These are phyloP conservation scores for Conistra vaccinii DNA, from an alignment of 2,888 invertebrate species.

Conservation along the genomic window DNA sequence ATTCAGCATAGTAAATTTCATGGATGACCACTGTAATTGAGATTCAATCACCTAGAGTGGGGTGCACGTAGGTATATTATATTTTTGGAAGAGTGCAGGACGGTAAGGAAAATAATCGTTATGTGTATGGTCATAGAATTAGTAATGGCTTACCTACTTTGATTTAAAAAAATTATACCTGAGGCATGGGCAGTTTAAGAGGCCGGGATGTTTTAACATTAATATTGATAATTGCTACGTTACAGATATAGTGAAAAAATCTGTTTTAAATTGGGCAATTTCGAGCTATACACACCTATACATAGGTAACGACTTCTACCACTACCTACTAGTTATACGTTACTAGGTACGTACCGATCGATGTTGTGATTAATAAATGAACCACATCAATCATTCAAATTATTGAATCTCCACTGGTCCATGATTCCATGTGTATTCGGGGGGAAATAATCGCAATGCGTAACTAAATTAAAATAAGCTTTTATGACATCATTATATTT, in stretches of 20 bases:
- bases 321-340: no score
- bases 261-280: slow-evolving; percentile 36
- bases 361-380: slow-evolving; percentile 24
- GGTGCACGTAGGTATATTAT: not conserved
- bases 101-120: slow-evolving; percentile 7
- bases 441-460: slow-evolving; percentile 8
- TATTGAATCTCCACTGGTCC: slow-evolving; percentile 29
- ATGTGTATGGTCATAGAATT: not conserved
- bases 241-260: slow-evolving; percentile 15
- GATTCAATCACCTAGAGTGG: not conserved
- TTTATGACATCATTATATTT: slow-evolving; percentile 9
- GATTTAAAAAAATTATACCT: not conserved
- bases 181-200: not conserved
- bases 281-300: not conserved
- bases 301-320: not conserved
- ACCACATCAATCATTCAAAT: slow-evolving; percentile 45
- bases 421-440: slow-evolving; percentile 6
- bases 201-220: not conserved
- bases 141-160: not conserved
- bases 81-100: not conserved
- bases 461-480: slow-evolving; percentile 38
- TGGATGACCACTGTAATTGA: not conserved
- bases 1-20: not conserved
- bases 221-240: slow-evolving; percentile 28
- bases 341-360: not conserved